A percentile compares a stretch with the other conserved stretches of the same genome.
phyloP scores from a whole-genome alignment of 2,888 invertebrate genomes.

The Agriopis aurantiaria region DNA sequence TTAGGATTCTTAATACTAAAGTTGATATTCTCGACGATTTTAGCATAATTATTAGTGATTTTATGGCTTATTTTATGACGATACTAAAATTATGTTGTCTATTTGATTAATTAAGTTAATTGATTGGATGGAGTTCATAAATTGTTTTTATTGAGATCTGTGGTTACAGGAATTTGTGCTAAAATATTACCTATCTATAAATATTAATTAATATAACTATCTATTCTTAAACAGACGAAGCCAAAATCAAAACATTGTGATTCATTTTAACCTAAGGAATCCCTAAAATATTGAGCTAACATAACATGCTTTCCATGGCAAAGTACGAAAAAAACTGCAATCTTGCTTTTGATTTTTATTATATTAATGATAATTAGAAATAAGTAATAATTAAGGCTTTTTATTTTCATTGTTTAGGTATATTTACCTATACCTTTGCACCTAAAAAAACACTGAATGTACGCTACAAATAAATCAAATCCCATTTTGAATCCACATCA shows the following conservation, averaged over 20 bases:
- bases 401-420: too few species aligned
- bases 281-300: too few species aligned
- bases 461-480: too few species aligned
- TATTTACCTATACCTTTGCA: too few species aligned
- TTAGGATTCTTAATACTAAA: slow-evolving; percentile 26
- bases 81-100: slow-evolving; percentile 39
- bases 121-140: slow-evolving; percentile 37
- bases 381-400: too few species aligned
- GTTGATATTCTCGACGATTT: slow-evolving; percentile 22
- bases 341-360: too few species aligned
- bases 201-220: neutral
- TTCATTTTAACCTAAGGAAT: too few species aligned
- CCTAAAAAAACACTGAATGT: too few species aligned
- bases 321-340: too few species aligned
- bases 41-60: slow-evolving; percentile 38
- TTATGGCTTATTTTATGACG: slow-evolving; percentile 40
- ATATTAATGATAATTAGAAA: too few species aligned
- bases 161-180: slow-evolving; percentile 38
- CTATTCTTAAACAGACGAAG: neutral
- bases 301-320: too few species aligned
- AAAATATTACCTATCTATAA: slow-evolving; percentile 39
- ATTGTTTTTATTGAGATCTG: slow-evolving; percentile 29
- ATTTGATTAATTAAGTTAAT: slow-evolving; percentile 44
- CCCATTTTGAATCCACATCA: too few species aligned
- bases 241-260: neutral